A percentile compares a stretch with the other conserved stretches of the same genome.
These are phyloP conservation scores for Muraenolepis orangiensis DNA, from an alignment of 2,797 vertebrate species.

Conservation along the genomic window DNA sequence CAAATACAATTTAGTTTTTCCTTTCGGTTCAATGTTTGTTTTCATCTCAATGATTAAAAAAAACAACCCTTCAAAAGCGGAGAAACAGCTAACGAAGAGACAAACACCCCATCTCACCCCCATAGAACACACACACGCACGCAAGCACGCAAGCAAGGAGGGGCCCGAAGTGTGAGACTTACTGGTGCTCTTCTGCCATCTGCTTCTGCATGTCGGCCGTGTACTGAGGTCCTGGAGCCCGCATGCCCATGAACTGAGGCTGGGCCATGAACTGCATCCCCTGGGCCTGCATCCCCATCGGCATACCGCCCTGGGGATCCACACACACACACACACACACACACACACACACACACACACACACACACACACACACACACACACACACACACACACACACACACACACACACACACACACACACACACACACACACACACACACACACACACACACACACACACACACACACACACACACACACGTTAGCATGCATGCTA, in stretches of 20 bases:
- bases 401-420: background rate
- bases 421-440: slow-evolving; percentile 2
- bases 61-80: background rate
- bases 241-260: slow-evolving; percentile 88
- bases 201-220: slow-evolving; percentile 94
- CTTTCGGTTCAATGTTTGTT: background rate
- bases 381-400: background rate
- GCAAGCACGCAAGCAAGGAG: background rate
- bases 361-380: background rate
- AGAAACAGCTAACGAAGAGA: background rate
- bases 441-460: slow-evolving; percentile 1
- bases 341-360: background rate
- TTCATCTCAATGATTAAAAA: background rate
- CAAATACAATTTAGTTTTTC: background rate
- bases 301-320: slow-evolving; percentile 81
- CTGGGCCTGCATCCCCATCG: slow-evolving; percentile 84
- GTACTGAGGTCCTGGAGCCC: slow-evolving; percentile 83
- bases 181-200: slow-evolving; percentile 97
- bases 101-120: background rate
- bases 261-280: slow-evolving; percentile 92
- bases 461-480: slow-evolving; percentile 1
- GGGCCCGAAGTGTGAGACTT: slow-evolving; percentile 57
- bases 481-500: slow-evolving; percentile 18
- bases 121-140: background rate
- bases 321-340: background rate